Conservation (phyloP, 2,888 invertebrate species). For the Heliconius ethilla region DNA sequence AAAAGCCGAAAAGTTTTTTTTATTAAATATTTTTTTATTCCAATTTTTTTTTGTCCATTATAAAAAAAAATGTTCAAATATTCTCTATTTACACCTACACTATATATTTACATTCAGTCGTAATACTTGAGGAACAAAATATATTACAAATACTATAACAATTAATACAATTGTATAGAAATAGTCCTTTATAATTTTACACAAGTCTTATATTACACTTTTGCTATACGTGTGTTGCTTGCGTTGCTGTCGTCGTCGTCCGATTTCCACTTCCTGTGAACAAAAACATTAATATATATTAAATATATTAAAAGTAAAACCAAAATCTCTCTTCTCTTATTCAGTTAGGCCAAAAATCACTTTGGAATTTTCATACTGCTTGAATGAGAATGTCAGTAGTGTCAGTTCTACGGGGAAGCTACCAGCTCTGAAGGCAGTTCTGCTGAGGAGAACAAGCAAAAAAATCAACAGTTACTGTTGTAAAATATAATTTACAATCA, state of each 20-base stretch:
- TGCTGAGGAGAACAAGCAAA: too few relatives aligned
- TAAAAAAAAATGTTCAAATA: slow-evolving; percentile 14
- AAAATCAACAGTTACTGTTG: too few relatives aligned
- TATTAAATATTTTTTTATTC: slow-evolving; percentile 5
- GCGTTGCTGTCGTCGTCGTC: slow-evolving; percentile 61
- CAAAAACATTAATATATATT: slow-evolving; percentile 42
- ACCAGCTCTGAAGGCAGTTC: neutral
- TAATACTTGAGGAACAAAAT: slow-evolving; percentile 61
- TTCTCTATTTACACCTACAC: slow-evolving; percentile 44
- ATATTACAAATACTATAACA: slow-evolving; percentile 54
- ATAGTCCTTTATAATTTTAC: slow-evolving; percentile 33
- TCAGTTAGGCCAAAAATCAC: too few relatives aligned
- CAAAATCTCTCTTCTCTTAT: too few relatives aligned
- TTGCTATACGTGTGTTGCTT: slow-evolving; percentile 72
- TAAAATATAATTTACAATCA: too few relatives aligned
- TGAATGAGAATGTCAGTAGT: neutral
- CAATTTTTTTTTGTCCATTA: slow-evolving; percentile 7
- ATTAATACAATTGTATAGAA: slow-evolving; percentile 23
- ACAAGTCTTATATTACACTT: slow-evolving; percentile 48
- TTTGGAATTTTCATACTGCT: neutral
- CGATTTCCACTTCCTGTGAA: slow-evolving; percentile 70
- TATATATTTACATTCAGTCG: slow-evolving; percentile 58
- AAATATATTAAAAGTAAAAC: slow-evolving; percentile 49
- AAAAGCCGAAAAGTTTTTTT: slow-evolving; percentile 29
- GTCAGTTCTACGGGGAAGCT: neutral